phyloP scores from a whole-genome alignment of 2,888 invertebrate species.

The Priocnemis perturbator region DNA sequence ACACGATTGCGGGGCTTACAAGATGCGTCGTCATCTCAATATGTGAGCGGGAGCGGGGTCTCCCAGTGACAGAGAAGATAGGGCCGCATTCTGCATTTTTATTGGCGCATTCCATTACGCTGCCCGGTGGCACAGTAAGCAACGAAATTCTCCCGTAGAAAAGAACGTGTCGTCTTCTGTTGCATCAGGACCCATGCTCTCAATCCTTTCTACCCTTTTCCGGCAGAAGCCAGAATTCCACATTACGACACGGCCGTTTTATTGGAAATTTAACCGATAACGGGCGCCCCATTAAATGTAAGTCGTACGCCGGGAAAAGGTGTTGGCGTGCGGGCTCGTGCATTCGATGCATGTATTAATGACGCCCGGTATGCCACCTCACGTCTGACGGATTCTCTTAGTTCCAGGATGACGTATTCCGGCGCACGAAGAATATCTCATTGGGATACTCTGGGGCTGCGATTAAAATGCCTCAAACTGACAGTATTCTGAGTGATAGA shows the following conservation, averaged over 20 bases:
- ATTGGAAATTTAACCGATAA: constrained; percentile 59
- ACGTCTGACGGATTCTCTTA: constrained; percentile 50
- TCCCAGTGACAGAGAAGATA: no score
- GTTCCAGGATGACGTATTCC: constrained; percentile 7
- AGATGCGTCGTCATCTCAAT: constrained; percentile 3
- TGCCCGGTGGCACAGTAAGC: constrained; percentile 42
- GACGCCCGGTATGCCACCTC: constrained; percentile 47
- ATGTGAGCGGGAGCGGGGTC: no score
- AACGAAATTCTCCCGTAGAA: constrained; percentile 35
- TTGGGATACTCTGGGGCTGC: not conserved
- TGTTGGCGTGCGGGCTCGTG: constrained; percentile 39
- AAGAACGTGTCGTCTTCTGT: constrained; percentile 4
- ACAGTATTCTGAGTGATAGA: no score
- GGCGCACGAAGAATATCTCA: constrained; percentile 6
- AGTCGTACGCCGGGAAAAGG: constrained; percentile 38
- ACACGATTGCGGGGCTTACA: constrained; percentile 16
- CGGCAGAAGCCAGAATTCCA: constrained; percentile 24
- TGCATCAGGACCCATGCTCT: not conserved
- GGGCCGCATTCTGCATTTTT: constrained; percentile 63
- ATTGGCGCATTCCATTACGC: constrained; percentile 62
- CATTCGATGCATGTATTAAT: constrained; percentile 57
- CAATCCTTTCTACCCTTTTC: not conserved
- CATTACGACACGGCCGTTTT: constrained; percentile 35
- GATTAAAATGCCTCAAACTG: not conserved
- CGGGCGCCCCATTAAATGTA: constrained; percentile 55